These are phyloP conservation scores for Saccostrea cuccullata DNA, from an alignment of 1,140 invertebrate species.

Conservation along the genomic window DNA sequence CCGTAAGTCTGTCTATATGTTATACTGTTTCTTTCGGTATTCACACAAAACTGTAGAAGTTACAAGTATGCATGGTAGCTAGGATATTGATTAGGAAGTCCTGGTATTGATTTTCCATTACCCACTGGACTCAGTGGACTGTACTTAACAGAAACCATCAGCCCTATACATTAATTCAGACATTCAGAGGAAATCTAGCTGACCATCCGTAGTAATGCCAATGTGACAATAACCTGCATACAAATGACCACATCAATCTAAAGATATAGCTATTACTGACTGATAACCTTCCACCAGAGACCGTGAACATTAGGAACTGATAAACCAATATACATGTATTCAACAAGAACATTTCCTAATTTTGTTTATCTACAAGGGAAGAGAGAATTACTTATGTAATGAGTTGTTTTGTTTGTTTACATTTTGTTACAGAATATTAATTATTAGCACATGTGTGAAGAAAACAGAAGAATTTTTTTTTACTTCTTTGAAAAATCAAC, in stretches of 20 bases:
- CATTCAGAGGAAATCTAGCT: background rate
- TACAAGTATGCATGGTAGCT: too few species aligned
- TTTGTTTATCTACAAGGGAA: background rate
- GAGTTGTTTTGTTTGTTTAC: background rate
- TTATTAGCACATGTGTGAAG: background rate
- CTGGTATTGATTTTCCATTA: constrained; percentile 21
- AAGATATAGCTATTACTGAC: background rate
- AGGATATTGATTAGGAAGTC: too few species aligned
- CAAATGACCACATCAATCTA: constrained; percentile 1
- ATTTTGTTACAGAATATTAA: background rate
- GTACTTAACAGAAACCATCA: background rate
- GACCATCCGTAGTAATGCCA: background rate
- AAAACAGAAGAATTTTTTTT: background rate
- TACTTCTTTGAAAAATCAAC: too few species aligned
- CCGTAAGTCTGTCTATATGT: too few species aligned
- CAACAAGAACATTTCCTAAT: background rate
- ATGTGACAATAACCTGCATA: constrained; percentile 17
- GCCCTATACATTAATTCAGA: background rate
- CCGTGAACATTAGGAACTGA: background rate
- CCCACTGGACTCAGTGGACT: constrained; percentile 1
- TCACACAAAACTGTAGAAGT: too few species aligned
- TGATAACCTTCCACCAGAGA: background rate
- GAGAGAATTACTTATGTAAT: background rate
- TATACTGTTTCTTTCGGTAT: too few species aligned
- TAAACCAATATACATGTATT: constrained; percentile 3